Evolutionary conservation across 2,113 vertebrate species (phyloP).

Genomic region (Poeciliopsis retropinna): DNA sequence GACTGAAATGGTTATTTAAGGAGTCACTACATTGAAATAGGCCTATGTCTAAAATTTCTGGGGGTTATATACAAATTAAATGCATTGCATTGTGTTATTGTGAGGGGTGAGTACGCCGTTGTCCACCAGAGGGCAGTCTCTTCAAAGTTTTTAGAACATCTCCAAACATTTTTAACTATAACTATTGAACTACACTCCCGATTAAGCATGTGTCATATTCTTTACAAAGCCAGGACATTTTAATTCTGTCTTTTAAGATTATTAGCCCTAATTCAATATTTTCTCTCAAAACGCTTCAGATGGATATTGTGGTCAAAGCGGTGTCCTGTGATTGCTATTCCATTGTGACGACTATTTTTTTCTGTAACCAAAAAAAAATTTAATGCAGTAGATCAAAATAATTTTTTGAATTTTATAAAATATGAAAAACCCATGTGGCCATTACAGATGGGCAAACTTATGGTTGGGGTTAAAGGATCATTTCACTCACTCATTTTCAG

Average conservation of each 20-base stretch:
- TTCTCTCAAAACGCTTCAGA: neutral
- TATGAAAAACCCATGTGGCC: neutral
- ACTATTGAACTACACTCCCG: neutral
- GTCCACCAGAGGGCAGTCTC: constrained; percentile 74
- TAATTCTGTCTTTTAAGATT: constrained; percentile 10
- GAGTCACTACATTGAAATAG: too few species aligned
- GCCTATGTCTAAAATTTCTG: too few species aligned
- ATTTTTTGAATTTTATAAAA: too few species aligned
- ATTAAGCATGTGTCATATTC: neutral
- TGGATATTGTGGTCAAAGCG: neutral
- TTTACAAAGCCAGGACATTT: neutral
- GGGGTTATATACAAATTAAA: too few species aligned
- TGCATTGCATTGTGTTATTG: neutral
- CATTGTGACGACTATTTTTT: neutral
- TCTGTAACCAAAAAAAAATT: neutral
- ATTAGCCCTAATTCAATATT: neutral
- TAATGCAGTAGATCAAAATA: neutral
- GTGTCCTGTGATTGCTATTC: neutral
- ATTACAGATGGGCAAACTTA: neutral
- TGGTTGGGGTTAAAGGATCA: constrained; percentile 24
- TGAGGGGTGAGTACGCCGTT: neutral
- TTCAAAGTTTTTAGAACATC: constrained; percentile 45
- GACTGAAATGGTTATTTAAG: too few species aligned
- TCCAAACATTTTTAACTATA: neutral
- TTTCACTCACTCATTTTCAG: constrained; percentile 36